Conservation (phyloP, 1,140 invertebrate species). For the Drosophila leontia region DNA sequence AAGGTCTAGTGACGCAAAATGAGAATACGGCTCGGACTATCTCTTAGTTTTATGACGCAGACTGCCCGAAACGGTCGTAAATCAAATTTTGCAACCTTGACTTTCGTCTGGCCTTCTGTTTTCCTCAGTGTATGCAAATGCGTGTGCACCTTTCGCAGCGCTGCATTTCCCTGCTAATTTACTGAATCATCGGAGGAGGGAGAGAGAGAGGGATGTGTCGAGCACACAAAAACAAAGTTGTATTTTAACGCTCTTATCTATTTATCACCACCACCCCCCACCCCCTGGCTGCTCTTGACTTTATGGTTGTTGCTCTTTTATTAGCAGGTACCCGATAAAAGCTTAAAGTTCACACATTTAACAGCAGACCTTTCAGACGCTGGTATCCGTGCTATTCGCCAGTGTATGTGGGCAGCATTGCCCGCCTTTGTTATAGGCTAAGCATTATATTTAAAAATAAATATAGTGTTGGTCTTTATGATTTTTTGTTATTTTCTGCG, state of each 20-base stretch:
- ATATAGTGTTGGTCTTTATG: conserved; percentile 39
- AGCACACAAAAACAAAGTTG: conserved; percentile 39
- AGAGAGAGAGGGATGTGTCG: neutral
- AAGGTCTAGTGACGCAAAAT: conserved; percentile 36
- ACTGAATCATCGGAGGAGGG: conserved; percentile 12
- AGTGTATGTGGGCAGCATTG: conserved; percentile 2
- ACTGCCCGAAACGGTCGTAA: conserved; percentile 14
- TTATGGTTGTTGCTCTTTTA: conserved; percentile 57
- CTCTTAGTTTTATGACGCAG: conserved; percentile 36
- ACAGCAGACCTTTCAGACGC: conserved; percentile 30
- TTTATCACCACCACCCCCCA: conserved; percentile 7
- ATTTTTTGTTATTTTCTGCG: conserved; percentile 47
- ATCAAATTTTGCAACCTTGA: conserved; percentile 27
- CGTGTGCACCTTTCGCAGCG: conserved; percentile 51
- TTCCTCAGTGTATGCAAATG: conserved; percentile 46
- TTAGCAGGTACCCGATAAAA: conserved; percentile 80
- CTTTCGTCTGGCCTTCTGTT: conserved; percentile 19
- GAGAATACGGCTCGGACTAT: neutral
- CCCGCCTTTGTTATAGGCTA: conserved; percentile 45
- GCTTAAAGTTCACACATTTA: conserved; percentile 78
- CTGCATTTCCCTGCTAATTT: conserved; percentile 70
- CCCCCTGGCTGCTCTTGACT: neutral
- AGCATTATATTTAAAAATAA: conserved; percentile 72
- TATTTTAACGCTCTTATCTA: conserved; percentile 59
- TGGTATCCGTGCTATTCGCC: conserved; percentile 6